Conservation (phyloP, 2,113 vertebrate species). For the Istiophorus platypterus region DNA sequence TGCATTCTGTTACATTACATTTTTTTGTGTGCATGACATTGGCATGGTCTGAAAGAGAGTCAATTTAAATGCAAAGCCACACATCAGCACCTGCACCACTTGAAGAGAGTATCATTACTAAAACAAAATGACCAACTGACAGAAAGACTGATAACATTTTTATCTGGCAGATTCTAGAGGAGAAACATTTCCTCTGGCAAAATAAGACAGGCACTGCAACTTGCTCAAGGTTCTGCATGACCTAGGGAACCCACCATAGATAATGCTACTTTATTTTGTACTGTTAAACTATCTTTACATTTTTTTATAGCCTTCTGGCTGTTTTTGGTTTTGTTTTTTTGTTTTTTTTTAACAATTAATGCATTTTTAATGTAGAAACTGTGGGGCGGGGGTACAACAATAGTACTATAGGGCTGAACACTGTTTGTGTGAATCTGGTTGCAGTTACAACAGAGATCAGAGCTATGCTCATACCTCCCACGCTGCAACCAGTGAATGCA, state of each 20-base stretch:
- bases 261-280: slow-evolving; percentile 17
- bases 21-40: slow-evolving; percentile 66
- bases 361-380: slow-evolving; percentile 4
- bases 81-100: slow-evolving; percentile 59
- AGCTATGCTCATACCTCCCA: slow-evolving; percentile 65
- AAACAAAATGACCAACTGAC: slow-evolving; percentile 54
- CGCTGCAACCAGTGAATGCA: slow-evolving; percentile 72
- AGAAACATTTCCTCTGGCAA: slow-evolving; percentile 32
- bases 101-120: slow-evolving; percentile 63
- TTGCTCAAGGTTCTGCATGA: slow-evolving; percentile 27
- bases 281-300: not conserved
- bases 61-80: slow-evolving; percentile 69
- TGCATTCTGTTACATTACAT: slow-evolving; percentile 29
- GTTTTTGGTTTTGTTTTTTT: too few species aligned
- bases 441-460: slow-evolving; percentile 57
- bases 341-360: not conserved
- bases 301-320: not conserved
- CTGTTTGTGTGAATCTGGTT: slow-evolving; percentile 37
- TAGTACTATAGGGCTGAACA: slow-evolving; percentile 28
- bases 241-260: not conserved
- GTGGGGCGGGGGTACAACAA: not conserved
- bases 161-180: slow-evolving; percentile 36
- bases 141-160: slow-evolving; percentile 49
- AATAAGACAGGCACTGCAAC: not conserved
- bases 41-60: slow-evolving; percentile 48